A percentile compares a stretch with the other conserved stretches of the same genome.
Conservation (phyloP, 2,113 vertebrate species). For the Drymodes brunneopygia region DNA sequence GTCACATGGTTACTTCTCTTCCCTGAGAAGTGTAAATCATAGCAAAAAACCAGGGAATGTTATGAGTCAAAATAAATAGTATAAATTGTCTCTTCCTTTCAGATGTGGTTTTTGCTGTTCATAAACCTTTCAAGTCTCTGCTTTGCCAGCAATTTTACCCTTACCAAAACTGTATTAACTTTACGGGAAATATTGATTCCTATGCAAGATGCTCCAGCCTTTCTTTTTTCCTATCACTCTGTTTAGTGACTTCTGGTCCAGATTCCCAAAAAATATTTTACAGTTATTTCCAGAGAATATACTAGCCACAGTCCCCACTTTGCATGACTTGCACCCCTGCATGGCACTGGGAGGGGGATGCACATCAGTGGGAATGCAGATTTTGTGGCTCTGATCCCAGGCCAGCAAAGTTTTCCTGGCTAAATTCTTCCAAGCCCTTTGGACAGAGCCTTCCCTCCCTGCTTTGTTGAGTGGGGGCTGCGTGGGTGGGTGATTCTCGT, state of each 20-base stretch:
- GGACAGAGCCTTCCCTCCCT: neutral
- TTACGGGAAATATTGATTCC: neutral
- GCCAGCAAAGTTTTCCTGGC: neutral
- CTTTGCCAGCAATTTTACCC: neutral
- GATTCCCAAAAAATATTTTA: neutral
- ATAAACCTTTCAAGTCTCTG: neutral
- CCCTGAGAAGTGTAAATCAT: neutral
- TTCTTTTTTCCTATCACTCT: too few relatives aligned
- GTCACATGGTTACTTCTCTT: neutral
- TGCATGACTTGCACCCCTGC: neutral
- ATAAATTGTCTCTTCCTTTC: neutral
- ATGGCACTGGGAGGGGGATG: neutral
- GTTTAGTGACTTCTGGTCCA: neutral
- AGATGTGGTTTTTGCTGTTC: neutral
- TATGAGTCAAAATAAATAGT: neutral
- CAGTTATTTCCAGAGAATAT: neutral
- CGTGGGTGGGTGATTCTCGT: neutral
- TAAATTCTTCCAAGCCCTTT: neutral
- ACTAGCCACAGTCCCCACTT: too few relatives aligned
- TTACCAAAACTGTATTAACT: neutral
- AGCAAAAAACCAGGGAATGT: neutral
- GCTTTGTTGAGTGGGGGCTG: neutral
- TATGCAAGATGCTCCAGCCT: neutral
- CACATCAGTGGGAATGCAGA: neutral
- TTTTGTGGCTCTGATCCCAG: neutral